Base-by-base conservation (phyloP, 2,797 vertebrate species). In the Phataginus tricuspis region DNA sequence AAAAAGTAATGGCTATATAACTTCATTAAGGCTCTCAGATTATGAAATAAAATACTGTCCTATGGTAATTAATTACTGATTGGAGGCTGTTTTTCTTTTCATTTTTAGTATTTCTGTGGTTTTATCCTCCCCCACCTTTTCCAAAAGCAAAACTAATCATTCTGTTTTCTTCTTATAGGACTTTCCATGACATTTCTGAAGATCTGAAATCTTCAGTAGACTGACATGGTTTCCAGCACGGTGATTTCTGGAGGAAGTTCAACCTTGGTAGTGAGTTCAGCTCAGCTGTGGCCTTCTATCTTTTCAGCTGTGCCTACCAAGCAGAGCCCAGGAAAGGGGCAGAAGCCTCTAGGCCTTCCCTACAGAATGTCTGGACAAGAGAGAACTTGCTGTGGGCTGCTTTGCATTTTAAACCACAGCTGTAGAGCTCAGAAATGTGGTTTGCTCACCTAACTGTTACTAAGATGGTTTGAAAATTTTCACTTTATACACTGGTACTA, bases 151-250 rank as follows among this genome's bases (percentile, higher is more conserved):
- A 82, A 66, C 53, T 63, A 71, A 86, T 72, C 18, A 21, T 94
- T 95, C 63, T 49, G 4, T 96, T 95, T 68, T 78, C 49, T 63
- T 49, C 72, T 96, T 91, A 53, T 69, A 99, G 98, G 93, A 97
- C 97, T 92, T 97, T 97, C 27, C 97, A 93, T 93, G 98, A 98
- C 96, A 98, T 96, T 96, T 97, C 98, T 0, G 98, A 99, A 91
- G 99, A 99, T 84, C 39, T 97, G 14, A 99, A 98, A 59, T 96
- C 72, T 75, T 96, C 98, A 11, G 82, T 87, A 23, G 98, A 98
- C 37, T 99, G 98, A 99, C 29, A 1, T 68, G 91, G 31, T 66
- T 71, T 71, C 57, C n/a, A 25, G 53, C 45, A 37, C 72, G 34
- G 23, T 25, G 82, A 31, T 68, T 92, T 45, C 49, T 3, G 0